Evolutionary conservation across 2,888 invertebrate species (phyloP), one percentile per base, ranked within the genome.

Genomic region (Luperina nickerlii): DNA sequence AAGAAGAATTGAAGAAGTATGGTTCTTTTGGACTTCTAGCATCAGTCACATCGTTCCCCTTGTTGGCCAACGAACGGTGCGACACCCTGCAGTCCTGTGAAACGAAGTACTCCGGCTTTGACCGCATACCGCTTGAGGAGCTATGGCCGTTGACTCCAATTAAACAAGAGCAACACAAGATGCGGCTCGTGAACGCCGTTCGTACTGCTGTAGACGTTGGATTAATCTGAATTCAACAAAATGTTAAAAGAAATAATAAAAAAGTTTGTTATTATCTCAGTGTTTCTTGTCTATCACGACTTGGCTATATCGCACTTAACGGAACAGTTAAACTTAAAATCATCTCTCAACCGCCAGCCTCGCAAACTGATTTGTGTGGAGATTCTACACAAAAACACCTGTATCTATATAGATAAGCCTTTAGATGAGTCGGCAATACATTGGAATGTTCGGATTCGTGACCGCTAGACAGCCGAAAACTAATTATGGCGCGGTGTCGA

Each of bases 361-460:
- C 88, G 91, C 92, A 90, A 92, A 91, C 90, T 90, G 91, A 93
- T 93, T 94, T 93, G 92, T 94, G 90, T 89, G 92, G 90, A 92
- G 91, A 92, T 92, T 91, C 91, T 78, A 90, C 82, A 93, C 89
- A 93, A 93, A 93, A 94, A 92, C 94, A 95, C 94, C 94, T 94
- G 93, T 94, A 93, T 92, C 92, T 92, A 83, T 88, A 89, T 87
- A 88, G 85, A 93, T 89, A 90, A 93, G 92, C 91, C 88, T 88
- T 90, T 90, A 91, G 93, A 95, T 95, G 95, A 95, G 94, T 95
- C 93, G 94, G 91, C 94, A 93, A 89, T 92, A 91, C 91, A 87
- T 91, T 78, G 95, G 95, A 95, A 95, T 95, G 94, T 92, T 88
- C 87, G 90, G 90, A 90, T 92, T 95, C 95, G 95, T 95, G 95